phyloP scores from a whole-genome alignment of 2,888 invertebrate genomes.

The Drosophila parthenogenetica region DNA sequence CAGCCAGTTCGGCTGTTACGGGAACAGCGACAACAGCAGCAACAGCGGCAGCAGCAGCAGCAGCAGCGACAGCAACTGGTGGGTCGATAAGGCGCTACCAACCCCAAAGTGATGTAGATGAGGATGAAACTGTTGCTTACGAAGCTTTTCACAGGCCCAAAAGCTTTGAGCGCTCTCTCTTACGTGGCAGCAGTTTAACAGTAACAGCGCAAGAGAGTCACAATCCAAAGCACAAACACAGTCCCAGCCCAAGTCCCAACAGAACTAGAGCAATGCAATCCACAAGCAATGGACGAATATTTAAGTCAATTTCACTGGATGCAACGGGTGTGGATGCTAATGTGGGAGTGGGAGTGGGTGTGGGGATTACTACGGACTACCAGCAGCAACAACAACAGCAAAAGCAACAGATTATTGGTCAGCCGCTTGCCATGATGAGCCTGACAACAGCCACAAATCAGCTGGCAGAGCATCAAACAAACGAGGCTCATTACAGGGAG shows the following conservation, averaged over 20 bases:
- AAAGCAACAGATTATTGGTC: constrained; percentile 64
- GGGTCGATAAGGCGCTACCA: constrained; percentile 59
- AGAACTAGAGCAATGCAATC: constrained; percentile 51
- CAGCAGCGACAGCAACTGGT: constrained; percentile 71
- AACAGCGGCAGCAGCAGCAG: constrained; percentile 54
- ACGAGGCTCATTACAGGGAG: constrained; percentile 53
- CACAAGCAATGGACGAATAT: constrained; percentile 63
- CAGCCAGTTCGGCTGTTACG: constrained; percentile 82
- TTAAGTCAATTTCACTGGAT: constrained; percentile 77
- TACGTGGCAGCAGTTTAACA: constrained; percentile 69
- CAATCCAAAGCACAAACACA: constrained; percentile 48
- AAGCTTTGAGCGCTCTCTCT: constrained; percentile 79
- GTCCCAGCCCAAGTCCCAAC: constrained; percentile 38
- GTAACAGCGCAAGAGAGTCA: constrained; percentile 69
- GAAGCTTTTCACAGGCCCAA: constrained; percentile 81
- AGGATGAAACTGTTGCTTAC: constrained; percentile 82
- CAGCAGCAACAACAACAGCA: constrained; percentile 40
- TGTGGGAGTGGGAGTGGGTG: background rate
- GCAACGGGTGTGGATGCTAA: constrained; percentile 35
- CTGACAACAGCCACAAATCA: constrained; percentile 63
- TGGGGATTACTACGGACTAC: constrained; percentile 11
- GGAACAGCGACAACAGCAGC: constrained; percentile 53
- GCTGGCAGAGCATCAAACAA: constrained; percentile 56
- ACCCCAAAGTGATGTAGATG: constrained; percentile 51
- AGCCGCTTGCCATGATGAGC: constrained; percentile 51